Percentiles rank a stretch among this genome's conserved stretches.
Evolutionary conservation across 2,113 vertebrate species (phyloP).

Genomic region (Rutilus rutilus): DNA sequence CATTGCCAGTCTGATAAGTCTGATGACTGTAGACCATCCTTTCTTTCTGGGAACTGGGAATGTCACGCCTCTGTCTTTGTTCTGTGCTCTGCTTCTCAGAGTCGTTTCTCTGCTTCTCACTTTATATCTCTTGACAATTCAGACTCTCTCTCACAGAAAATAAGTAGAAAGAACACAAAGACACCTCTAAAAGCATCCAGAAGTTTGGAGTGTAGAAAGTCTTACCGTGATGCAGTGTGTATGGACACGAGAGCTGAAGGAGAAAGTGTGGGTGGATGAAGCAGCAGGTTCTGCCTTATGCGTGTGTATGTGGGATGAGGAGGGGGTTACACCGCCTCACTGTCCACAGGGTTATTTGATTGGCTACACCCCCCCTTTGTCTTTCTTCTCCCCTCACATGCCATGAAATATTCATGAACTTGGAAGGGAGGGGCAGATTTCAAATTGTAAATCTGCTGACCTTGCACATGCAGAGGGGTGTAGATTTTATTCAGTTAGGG

Average conservation of each 20-base stretch:
- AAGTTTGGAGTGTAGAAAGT: background rate
- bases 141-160: background rate
- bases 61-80: conserved; percentile 7
- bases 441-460: conserved; percentile 16
- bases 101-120: background rate
- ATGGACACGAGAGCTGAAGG: conserved; percentile 1
- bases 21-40: background rate
- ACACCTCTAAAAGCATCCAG: background rate
- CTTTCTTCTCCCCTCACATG: background rate
- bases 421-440: conserved; percentile 18
- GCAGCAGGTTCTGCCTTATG: conserved; percentile 21
- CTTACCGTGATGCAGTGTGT: conserved; percentile 46
- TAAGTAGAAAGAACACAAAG: background rate
- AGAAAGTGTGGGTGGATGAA: background rate
- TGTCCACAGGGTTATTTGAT: conserved; percentile 17
- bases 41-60: conserved; percentile 5
- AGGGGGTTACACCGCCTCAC: conserved; percentile 15
- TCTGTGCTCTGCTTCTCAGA: background rate
- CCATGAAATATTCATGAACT: conserved; percentile 53
- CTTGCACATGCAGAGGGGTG: background rate
- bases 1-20: background rate
- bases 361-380: conserved; percentile 7
- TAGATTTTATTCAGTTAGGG: background rate
- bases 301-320: conserved; percentile 4
- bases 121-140: background rate